Percentiles rank a stretch among this genome's conserved stretches.
These are phyloP conservation scores for Atta texana DNA, from an alignment of 1,140 invertebrate species.

Conservation along the genomic window DNA sequence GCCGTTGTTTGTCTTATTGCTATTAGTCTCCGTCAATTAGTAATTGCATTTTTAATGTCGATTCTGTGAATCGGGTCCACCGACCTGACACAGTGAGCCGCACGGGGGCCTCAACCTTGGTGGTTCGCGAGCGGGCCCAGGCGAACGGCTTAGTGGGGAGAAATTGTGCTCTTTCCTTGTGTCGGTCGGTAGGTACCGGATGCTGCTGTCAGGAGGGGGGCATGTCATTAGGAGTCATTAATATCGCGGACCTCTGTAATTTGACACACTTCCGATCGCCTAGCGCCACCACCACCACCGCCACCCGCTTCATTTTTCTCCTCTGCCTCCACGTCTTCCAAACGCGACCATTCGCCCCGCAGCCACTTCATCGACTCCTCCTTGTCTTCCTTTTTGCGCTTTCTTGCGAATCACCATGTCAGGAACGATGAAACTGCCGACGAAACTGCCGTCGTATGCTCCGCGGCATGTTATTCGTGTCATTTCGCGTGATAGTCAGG, in stretches of 20 bases:
- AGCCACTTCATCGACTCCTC: neutral
- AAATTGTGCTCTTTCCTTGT: neutral
- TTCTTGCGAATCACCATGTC: conserved; percentile 22
- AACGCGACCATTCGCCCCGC: conserved; percentile 13
- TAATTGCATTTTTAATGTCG: conserved; percentile 86
- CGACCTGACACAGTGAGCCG: conserved; percentile 26
- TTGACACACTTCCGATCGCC: conserved; percentile 85
- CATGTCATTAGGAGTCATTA: conserved; percentile 85
- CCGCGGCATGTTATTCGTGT: conserved; percentile 67
- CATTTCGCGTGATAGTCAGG: conserved; percentile 66
- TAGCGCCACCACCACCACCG: conserved; percentile 77
- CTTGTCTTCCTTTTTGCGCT: neutral
- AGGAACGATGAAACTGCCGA: conserved; percentile 37
- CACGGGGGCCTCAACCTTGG: conserved; percentile 31
- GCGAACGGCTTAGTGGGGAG: conserved; percentile 37
- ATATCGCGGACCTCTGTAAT: conserved; percentile 85
- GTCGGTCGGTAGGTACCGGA: conserved; percentile 44
- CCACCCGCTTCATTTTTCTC: conserved; percentile 77
- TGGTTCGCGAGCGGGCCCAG: conserved; percentile 18
- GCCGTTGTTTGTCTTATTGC: conserved; percentile 86
- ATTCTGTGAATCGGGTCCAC: conserved; percentile 83
- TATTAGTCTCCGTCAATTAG: conserved; percentile 86
- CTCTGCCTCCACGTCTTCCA: conserved; percentile 27
- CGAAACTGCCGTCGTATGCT: conserved; percentile 16
- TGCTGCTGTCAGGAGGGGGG: conserved; percentile 69